Conservation (phyloP, 2,113 vertebrate genomes). For the Sardina pilchardus region DNA sequence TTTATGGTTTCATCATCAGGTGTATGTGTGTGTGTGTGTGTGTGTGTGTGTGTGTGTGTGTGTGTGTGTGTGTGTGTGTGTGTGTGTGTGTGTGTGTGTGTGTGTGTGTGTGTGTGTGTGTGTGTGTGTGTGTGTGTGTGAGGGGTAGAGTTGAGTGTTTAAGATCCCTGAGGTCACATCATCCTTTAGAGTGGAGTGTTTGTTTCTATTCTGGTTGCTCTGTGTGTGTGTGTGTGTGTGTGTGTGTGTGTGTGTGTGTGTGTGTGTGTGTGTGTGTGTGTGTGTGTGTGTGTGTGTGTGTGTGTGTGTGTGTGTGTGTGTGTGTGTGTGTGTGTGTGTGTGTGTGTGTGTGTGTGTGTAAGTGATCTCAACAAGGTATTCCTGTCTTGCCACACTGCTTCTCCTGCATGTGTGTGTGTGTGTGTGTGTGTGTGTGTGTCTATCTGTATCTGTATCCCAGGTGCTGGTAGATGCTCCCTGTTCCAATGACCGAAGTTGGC, state of each 20-base stretch:
- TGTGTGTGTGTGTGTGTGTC: background rate
- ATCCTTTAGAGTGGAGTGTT: background rate
- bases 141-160: background rate
- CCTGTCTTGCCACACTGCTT: conserved; percentile 11
- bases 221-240: no score
- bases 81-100: background rate
- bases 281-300: no score
- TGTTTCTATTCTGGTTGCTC: background rate
- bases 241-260: no score
- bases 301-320: no score
- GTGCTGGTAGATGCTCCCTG: conserved; percentile 84
- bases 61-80: background rate
- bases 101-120: no score
- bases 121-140: no score
- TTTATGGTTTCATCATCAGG: background rate
- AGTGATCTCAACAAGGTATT: no score
- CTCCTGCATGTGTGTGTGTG: background rate
- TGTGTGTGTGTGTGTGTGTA: no score
- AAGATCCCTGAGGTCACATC: background rate
- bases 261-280: no score
- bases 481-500: conserved; percentile 95
- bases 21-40: conserved; percentile 1
- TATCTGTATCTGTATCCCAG: conserved; percentile 57
- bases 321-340: no score
- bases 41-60: conserved; percentile 17